Evolutionary conservation across 2,113 vertebrate species (phyloP), one percentile per base, ranked within the genome.

Genomic region (Xiphias gladius): DNA sequence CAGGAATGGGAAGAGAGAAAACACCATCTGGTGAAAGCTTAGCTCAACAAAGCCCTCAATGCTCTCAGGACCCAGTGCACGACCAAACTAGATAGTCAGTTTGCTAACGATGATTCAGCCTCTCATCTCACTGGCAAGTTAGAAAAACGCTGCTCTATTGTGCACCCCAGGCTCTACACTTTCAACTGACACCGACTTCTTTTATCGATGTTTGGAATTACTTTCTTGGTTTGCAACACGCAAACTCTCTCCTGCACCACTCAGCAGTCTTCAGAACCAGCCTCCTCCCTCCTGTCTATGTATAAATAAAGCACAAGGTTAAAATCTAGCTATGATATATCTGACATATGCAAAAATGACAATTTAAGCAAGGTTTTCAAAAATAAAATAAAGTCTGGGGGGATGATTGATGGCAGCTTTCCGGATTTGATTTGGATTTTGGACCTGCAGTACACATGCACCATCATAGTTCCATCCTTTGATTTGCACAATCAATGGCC

Each of bases 1-100:
- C 76, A 74, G 66, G 73, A 86, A 90, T 46, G 57, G 85, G 83
- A 63, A 76, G 68, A 86, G 73, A 89, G 82, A 75, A 80, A 82
- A 85, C 70, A 80, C 86, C 88, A 90, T 91, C 88, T 92, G 92
- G 85, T 16, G 11, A 81, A 83, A 80, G 83, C 80, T 90, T 70
- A 83, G 85, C 73, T 90, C 84, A 87, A 88, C 79, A 88, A 91
- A 88, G 70, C 80, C 73, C 55, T 80, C 73, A 80, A 71, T 86
- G 83, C 86, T 90, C 89, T 28, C 61, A 85, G 89, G 87, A 80
- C 69, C 64, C 41, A 4, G 48, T 7, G 71, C 75, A 28, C 74
- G 41, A 85, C 67, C 75, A 85, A 82, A 86, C 65, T 50, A 61
- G 68, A 84, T 74, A 35, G 57, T 79, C 65, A 80, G 77, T 73